Percentiles rank a stretch among this genome's conserved stretches.
Evolutionary conservation across 1,140 invertebrate species (phyloP).

Genomic region (Mya arenaria): DNA sequence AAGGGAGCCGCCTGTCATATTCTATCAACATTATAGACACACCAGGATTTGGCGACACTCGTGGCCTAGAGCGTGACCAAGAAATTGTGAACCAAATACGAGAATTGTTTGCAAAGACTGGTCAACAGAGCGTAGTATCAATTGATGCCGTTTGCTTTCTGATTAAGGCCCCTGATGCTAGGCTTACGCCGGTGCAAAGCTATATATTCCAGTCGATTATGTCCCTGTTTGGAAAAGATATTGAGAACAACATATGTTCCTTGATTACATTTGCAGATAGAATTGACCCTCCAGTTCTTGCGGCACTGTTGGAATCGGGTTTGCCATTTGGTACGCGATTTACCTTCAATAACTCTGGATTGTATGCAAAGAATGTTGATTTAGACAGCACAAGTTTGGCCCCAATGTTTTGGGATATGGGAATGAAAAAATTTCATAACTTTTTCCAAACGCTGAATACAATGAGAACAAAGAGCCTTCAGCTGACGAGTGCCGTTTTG

Average conservation of each 20-base stretch:
- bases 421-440: slow-evolving; percentile 8
- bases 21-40: slow-evolving; percentile 43
- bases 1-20: slow-evolving; percentile 17
- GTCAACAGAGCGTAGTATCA: slow-evolving; percentile 20
- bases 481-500: slow-evolving; percentile 43
- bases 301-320: slow-evolving; percentile 19
- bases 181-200: background rate
- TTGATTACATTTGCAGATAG: slow-evolving; percentile 60
- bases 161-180: slow-evolving; percentile 20
- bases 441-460: slow-evolving; percentile 15
- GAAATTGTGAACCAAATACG: slow-evolving; percentile 49
- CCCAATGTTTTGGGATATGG: slow-evolving; percentile 57
- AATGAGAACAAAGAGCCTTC: slow-evolving; percentile 31
- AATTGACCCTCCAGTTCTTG: slow-evolving; percentile 37
- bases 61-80: slow-evolving; percentile 45
- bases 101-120: slow-evolving; percentile 29
- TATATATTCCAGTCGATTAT: slow-evolving; percentile 33
- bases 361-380: slow-evolving; percentile 20
- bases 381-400: background rate
- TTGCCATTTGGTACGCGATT: slow-evolving; percentile 48
- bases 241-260: slow-evolving; percentile 58
- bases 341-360: slow-evolving; percentile 37
- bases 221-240: slow-evolving; percentile 62
- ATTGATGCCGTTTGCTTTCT: slow-evolving; percentile 56
- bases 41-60: slow-evolving; percentile 53